Conservation (phyloP, 2,113 vertebrate genomes). For the Colinus virginianus region DNA sequence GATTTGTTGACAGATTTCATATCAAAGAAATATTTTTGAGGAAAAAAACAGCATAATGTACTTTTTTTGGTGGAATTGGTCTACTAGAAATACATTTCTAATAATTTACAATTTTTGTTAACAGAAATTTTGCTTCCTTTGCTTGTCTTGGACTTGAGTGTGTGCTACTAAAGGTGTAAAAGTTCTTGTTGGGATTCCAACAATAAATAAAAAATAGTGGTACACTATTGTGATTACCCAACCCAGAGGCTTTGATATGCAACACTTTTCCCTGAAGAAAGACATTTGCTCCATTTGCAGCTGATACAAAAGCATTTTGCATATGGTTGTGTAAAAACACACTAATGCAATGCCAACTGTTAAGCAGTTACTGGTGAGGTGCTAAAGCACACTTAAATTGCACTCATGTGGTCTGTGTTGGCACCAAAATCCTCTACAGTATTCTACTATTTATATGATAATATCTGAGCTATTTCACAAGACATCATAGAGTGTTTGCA, state of each 20-base stretch:
- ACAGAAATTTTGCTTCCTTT: not conserved
- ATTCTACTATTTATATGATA: rapidly evolving
- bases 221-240: not conserved
- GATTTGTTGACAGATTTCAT: not conserved
- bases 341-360: rapidly evolving
- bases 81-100: not conserved
- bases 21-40: not conserved
- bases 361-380: rapidly evolving
- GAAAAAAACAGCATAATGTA: not conserved
- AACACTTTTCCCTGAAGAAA: not conserved
- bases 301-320: rapidly evolving
- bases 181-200: not conserved
- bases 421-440: not conserved
- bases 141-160: not conserved
- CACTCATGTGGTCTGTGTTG: rapidly evolving
- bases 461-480: not conserved
- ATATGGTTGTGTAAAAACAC: not conserved
- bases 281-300: not conserved
- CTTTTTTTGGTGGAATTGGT: rapidly evolving
- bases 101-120: not conserved
- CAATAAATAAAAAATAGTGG: no score
- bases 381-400: rapidly evolving
- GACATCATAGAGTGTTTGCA: rapidly evolving
- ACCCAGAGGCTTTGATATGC: not conserved
- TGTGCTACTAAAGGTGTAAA: not conserved